Evolutionary conservation across 2,113 vertebrate species (phyloP), one percentile per base, ranked within the genome.

Genomic region (Anthoscopus minutus): DNA sequence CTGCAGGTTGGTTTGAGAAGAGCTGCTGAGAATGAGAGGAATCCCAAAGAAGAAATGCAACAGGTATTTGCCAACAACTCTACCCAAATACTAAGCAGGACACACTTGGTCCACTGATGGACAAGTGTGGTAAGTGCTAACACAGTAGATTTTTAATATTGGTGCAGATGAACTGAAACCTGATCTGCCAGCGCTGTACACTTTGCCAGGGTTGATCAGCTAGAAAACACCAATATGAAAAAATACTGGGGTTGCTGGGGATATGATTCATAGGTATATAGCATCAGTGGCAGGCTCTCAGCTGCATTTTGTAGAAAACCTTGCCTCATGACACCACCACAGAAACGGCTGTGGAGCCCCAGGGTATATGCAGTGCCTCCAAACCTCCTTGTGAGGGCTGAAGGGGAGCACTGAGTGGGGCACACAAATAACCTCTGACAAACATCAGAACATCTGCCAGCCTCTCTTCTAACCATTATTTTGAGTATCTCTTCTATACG

Each of bases 361-460:
- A 50, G 17, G 9, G 21, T 10, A 65, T 12, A 42, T 5, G 14
- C 42, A 62, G 19, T 1, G 13, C 19, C 37, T 22, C 8, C 25
- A 23, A 4, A 61, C 15, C 25, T 80, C 11, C 17, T 33, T 0
- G 0, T 1, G 3, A 42, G 24, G 13, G 57, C 2, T 8, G 17
- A 82, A 69, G 33, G 25, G 25, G 33, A 80, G 27, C 28, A 65
- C 13, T 0, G 0, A 48, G 35, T 2, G 3, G 17, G 40, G 18
- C 38, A 61, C 37, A 62, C n/a, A 56, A 53, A 64, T 31, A 86
- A 86, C 7, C 6, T 33, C 20, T 50, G 38, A 73, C 28, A 76
- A 87, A 69, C 8, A 37, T 35, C 40, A 53, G 22, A 62, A 38
- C 25, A 57, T 20, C 42, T 44, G n/a, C 44, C 69, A 70, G 37